Conservation (phyloP, 2,888 invertebrate species). For the Atrina japonica region DNA sequence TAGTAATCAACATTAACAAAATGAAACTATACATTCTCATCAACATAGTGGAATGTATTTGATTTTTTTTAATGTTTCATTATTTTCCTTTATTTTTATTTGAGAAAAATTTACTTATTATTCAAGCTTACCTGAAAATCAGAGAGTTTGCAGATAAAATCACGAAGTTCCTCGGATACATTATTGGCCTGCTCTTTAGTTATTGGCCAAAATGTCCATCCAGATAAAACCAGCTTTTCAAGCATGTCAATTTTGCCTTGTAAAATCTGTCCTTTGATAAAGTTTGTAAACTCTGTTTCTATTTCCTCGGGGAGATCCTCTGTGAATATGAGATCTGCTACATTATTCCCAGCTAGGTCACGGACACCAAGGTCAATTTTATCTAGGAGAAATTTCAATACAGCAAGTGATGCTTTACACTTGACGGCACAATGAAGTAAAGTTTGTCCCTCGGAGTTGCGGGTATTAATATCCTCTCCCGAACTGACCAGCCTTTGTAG, state of each 20-base stretch:
- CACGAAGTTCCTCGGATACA: constrained; percentile 47
- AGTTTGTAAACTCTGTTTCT: constrained; percentile 45
- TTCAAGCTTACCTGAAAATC: constrained; percentile 51
- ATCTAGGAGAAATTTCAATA: constrained; percentile 59
- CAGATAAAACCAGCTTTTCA: constrained; percentile 49
- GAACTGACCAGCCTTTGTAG: constrained; percentile 45
- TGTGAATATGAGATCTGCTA: constrained; percentile 56
- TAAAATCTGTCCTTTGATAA: constrained; percentile 48
- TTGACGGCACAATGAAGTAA: constrained; percentile 61
- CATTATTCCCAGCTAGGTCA: constrained; percentile 57
- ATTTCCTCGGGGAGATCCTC: constrained; percentile 47
- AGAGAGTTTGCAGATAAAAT: constrained; percentile 50
- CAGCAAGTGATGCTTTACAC: constrained; percentile 50
- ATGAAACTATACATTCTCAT: too few species aligned
- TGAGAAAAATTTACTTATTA: too few species aligned
- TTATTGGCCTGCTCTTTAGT: constrained; percentile 39
- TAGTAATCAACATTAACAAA: too few species aligned
- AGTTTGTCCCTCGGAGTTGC: constrained; percentile 58
- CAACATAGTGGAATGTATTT: too few species aligned
- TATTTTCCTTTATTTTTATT: too few species aligned
- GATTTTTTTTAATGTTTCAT: too few species aligned
- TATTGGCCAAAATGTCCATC: constrained; percentile 59
- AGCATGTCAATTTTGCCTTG: constrained; percentile 52
- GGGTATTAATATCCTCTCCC: constrained; percentile 44
- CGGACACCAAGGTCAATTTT: constrained; percentile 54